Evolutionary conservation across 2,888 invertebrate species (phyloP).

Genomic region (Eudasyphora cyanicolor): DNA sequence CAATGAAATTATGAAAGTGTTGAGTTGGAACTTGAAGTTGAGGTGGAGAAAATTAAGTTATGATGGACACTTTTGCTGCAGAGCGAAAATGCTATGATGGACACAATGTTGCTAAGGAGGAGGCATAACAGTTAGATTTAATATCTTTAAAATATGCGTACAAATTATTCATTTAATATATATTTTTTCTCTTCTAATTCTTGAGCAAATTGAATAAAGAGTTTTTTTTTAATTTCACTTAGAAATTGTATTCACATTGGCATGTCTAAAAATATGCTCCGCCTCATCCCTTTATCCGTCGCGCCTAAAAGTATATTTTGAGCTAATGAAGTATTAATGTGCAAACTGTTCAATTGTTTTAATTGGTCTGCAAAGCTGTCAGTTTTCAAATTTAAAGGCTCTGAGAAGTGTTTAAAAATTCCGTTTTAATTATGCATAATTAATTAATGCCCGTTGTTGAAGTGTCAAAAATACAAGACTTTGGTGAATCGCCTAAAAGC

Average conservation of each 20-base stretch:
- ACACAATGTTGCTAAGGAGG: too few relatives aligned
- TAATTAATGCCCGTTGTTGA: background rate
- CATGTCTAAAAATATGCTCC: too few relatives aligned
- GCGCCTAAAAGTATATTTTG: background rate
- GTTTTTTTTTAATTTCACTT: too few relatives aligned
- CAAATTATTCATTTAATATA: too few relatives aligned
- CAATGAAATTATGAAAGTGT: slow-evolving; percentile 3
- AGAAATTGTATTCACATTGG: too few relatives aligned
- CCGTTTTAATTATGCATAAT: background rate
- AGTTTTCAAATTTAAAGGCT: background rate
- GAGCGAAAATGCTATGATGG: too few relatives aligned
- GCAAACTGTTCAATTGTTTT: background rate
- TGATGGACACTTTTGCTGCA: too few relatives aligned
- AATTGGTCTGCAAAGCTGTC: background rate
- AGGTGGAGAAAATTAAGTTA: too few relatives aligned
- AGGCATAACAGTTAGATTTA: too few relatives aligned
- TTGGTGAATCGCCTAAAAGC: background rate
- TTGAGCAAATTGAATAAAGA: too few relatives aligned
- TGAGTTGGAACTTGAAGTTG: slow-evolving; percentile 3
- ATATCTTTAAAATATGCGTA: too few relatives aligned
- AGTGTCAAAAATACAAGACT: background rate
- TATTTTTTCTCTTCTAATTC: too few relatives aligned
- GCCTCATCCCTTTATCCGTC: background rate
- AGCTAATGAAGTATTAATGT: background rate
- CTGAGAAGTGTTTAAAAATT: background rate